phyloP scores from a whole-genome alignment of 2,113 vertebrate species.

The Canis aureus region DNA sequence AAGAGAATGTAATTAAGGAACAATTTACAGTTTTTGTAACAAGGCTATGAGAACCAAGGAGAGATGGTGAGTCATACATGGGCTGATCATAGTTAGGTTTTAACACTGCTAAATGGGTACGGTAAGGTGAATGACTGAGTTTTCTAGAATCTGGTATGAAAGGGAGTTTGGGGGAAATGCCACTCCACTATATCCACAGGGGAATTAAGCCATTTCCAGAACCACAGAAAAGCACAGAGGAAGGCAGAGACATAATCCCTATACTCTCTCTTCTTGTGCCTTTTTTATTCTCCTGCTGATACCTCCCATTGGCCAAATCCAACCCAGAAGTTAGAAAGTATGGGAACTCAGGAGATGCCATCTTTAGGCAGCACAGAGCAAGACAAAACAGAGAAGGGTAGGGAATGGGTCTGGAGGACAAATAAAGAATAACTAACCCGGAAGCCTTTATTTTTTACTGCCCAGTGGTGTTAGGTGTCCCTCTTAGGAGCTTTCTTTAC shows the following conservation, averaged over 20 bases:
- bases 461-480: accelerated
- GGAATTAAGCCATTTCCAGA: background rate
- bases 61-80: background rate
- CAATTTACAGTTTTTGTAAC: background rate
- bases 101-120: background rate
- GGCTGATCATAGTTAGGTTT: background rate
- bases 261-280: background rate
- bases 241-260: background rate
- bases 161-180: background rate
- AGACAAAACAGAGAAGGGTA: background rate
- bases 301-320: background rate
- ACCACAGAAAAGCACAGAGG: background rate
- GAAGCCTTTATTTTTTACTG: background rate
- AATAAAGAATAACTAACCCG: background rate
- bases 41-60: background rate
- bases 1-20: background rate
- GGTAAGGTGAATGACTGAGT: background rate
- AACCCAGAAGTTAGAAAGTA: background rate
- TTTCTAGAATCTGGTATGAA: background rate
- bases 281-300: background rate
- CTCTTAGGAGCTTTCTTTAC: background rate
- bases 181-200: background rate
- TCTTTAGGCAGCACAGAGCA: background rate
- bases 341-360: background rate
- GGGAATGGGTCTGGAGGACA: background rate